A percentile compares a stretch with the other conserved stretches of the same genome.
phyloP scores from a whole-genome alignment of 2,888 invertebrate genomes.

The Chrysina gloriosa region DNA sequence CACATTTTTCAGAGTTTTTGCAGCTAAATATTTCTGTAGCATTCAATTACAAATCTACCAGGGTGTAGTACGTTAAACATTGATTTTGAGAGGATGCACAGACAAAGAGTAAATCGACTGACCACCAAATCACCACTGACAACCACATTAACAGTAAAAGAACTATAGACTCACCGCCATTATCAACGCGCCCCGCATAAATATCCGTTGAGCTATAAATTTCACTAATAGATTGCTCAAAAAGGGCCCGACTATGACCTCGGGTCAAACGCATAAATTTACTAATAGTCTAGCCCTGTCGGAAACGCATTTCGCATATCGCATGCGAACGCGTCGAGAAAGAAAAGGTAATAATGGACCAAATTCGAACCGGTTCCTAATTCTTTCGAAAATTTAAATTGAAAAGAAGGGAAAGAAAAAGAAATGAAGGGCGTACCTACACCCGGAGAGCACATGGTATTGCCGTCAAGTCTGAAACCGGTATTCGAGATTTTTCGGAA shows the following conservation, averaged over 20 bases:
- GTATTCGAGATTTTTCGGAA: constrained; percentile 13
- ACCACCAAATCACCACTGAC: constrained; percentile 56
- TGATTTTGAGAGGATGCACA: too few relatives aligned
- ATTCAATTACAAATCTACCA: too few relatives aligned
- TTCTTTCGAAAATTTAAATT: constrained; percentile 32
- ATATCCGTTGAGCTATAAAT: constrained; percentile 58
- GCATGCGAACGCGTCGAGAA: constrained; percentile 32
- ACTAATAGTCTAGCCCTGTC: constrained; percentile 42
- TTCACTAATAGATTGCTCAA: constrained; percentile 56
- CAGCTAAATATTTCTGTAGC: too few relatives aligned
- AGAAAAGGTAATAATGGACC: constrained; percentile 43
- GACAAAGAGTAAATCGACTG: background rate
- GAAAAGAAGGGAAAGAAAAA: constrained; percentile 11
- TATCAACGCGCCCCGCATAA: constrained; percentile 44
- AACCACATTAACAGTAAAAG: constrained; percentile 49
- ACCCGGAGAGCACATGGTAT: too few relatives aligned
- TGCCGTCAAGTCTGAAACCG: constrained; percentile 1
- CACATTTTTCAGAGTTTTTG: too few relatives aligned
- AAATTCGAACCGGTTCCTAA: constrained; percentile 48
- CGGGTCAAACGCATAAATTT: constrained; percentile 61
- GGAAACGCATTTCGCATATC: constrained; percentile 43
- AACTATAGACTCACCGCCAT: constrained; percentile 41
- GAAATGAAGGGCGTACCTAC: constrained; percentile 7
- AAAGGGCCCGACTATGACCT: constrained; percentile 54
- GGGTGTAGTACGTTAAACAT: too few relatives aligned